Evolutionary conservation across 2,113 vertebrate genomes (phyloP), one percentile per base, ranked within the genome.

Genomic region (Crocuta crocuta): DNA sequence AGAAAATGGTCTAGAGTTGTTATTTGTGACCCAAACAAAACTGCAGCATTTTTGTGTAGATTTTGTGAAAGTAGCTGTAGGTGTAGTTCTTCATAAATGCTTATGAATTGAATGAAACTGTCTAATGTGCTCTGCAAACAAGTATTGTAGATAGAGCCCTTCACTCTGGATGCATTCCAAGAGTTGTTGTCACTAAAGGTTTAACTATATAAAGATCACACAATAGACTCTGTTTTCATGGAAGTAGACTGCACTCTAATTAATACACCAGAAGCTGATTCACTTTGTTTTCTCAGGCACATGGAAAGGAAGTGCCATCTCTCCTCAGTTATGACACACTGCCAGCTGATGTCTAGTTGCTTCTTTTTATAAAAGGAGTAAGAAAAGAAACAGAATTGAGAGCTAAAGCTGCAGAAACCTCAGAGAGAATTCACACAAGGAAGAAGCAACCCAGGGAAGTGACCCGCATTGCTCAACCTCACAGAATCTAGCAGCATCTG

Each of bases 241-340:
- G 79, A 78, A 87, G 87, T 76, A 48, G 95, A 80, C 93, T 61
- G 83, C 86, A 82, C 81, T 92, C 28, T 97, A 93, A 97, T 96
- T 96, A 83, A 93, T 96, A 61, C 23, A 96, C 86, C 94, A 84
- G 80, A 80, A 87, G 89, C 80, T 97, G 97, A 98, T 86, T 97
- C 97, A 97, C 87, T 97, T 76, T 93, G 89, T 97, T 97, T 95
- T 96, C 74, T 97, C 89, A 95, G 96, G 96, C 97, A 88, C 92
- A 7, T 4, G 63, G 86, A 89, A 61, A 96, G 97, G 97, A 98
- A 97, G 92, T 90, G 71, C 80, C 71, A 88, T 97, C 91, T 95
- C 65, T 86, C 74, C 55, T 88, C 19, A 33, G 89, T 31, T 63
- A 23, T 76, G 92, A 97, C 91, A 65, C 48, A n/a, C 13, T 61